Evolutionary conservation across 2,888 invertebrate genomes (phyloP).

Genomic region (Drosophila subquinaria): DNA sequence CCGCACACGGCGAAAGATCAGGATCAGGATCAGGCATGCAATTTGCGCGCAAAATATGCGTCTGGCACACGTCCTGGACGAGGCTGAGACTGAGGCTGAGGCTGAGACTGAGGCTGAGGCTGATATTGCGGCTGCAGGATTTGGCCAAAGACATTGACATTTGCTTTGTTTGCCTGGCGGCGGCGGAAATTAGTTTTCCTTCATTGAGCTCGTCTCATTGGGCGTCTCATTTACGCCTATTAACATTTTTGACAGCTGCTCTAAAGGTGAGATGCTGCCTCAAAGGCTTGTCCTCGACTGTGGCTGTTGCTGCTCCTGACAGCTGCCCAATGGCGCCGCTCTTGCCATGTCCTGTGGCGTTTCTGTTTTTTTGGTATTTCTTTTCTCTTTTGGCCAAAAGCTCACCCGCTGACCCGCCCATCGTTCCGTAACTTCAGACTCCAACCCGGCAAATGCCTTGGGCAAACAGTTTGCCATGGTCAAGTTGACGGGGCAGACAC

Average conservation of each 20-base stretch:
- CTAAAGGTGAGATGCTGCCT: conserved; percentile 64
- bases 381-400: conserved; percentile 17
- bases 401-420: conserved; percentile 27
- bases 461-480: conserved; percentile 63
- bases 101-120: not conserved
- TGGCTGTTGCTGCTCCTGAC: conserved; percentile 59
- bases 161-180: conserved; percentile 42
- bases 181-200: conserved; percentile 74
- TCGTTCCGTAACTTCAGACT: not conserved
- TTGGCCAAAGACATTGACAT: conserved; percentile 38
- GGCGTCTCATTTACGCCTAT: conserved; percentile 80
- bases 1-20: conserved; percentile 56
- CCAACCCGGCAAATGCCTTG: conserved; percentile 49
- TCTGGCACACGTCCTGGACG: conserved; percentile 67
- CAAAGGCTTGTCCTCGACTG: conserved; percentile 65
- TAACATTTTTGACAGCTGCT: conserved; percentile 74
- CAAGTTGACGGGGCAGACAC: conserved; percentile 65
- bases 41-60: conserved; percentile 66
- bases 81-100: conserved; percentile 4
- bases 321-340: conserved; percentile 61
- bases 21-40: conserved; percentile 60
- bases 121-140: conserved; percentile 38
- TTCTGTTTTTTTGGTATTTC: not conserved
- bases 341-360: conserved; percentile 64
- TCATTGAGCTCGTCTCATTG: conserved; percentile 57